phyloP scores from a whole-genome alignment of 1,140 invertebrate genomes.

The Gonioctena quinquepunctata region DNA sequence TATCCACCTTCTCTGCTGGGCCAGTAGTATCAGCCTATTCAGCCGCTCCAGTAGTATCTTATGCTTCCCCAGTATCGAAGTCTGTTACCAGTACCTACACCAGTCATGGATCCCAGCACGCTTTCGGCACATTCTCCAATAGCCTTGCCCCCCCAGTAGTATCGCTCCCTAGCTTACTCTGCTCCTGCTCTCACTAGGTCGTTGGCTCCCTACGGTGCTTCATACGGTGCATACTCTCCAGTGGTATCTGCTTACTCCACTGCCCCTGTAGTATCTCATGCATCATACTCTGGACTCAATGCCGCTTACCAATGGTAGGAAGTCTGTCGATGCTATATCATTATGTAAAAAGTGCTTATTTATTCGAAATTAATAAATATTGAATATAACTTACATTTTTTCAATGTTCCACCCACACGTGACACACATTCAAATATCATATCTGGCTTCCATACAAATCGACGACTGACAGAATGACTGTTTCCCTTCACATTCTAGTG shows the following conservation, averaged over 20 bases:
- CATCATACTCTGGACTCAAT: no score
- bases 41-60: background rate
- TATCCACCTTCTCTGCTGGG: slow-evolving; percentile 60
- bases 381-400: no score
- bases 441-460: no score
- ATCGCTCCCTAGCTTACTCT: slow-evolving; percentile 36
- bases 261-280: no score
- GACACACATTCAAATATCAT: no score
- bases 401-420: no score
- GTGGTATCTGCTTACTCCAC: slow-evolving; percentile 49
- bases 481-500: no score
- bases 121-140: slow-evolving; percentile 4
- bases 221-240: slow-evolving; percentile 53
- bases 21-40: slow-evolving; percentile 39
- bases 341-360: no score
- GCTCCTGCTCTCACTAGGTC: background rate
- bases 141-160: slow-evolving; percentile 39
- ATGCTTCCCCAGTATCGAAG: background rate
- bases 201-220: background rate
- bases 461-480: no score
- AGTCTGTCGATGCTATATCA: no score
- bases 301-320: no score
- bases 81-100: background rate
- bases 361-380: no score
- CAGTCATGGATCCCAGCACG: slow-evolving; percentile 25